These are phyloP conservation scores for Antitype chi DNA, from an alignment of 2,888 invertebrate genomes.

Conservation along the genomic window DNA sequence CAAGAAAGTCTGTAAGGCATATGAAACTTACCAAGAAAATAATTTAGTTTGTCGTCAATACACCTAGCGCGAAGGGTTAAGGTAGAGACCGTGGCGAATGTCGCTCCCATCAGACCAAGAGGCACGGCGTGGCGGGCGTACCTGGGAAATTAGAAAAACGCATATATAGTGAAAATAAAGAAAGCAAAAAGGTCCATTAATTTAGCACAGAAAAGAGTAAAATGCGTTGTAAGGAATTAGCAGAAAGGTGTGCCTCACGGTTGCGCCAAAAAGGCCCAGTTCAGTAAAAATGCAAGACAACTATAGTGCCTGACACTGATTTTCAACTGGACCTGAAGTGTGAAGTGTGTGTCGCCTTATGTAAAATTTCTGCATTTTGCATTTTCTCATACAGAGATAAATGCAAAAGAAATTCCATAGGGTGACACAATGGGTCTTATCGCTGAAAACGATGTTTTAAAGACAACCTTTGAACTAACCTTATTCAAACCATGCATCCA, in stretches of 20 bases:
- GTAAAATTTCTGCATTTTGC: no score
- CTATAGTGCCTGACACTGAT: no score
- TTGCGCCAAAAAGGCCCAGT: no score
- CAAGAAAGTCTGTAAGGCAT: neutral
- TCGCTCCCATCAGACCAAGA: constrained; percentile 82
- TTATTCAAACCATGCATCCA: no score
- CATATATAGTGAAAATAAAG: neutral
- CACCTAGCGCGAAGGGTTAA: constrained; percentile 68
- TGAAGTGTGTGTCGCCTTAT: no score
- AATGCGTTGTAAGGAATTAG: no score
- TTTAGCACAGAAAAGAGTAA: no score
- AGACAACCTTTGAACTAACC: neutral
- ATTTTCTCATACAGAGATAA: neutral
- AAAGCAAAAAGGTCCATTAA: no score
- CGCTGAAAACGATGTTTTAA: neutral
- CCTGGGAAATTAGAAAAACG: constrained; percentile 64
- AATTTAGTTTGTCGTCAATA: constrained; percentile 79
- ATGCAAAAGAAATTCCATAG: neutral
- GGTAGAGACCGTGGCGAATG: constrained; percentile 81
- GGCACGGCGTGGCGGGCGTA: constrained; percentile 80
- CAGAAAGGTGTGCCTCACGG: no score
- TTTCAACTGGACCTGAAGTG: no score
- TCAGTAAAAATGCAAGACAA: no score
- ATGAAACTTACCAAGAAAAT: constrained; percentile 78
- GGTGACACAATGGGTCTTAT: neutral